phyloP scores from a whole-genome alignment of 2,888 invertebrate genomes.

The Brenthis daphne region DNA sequence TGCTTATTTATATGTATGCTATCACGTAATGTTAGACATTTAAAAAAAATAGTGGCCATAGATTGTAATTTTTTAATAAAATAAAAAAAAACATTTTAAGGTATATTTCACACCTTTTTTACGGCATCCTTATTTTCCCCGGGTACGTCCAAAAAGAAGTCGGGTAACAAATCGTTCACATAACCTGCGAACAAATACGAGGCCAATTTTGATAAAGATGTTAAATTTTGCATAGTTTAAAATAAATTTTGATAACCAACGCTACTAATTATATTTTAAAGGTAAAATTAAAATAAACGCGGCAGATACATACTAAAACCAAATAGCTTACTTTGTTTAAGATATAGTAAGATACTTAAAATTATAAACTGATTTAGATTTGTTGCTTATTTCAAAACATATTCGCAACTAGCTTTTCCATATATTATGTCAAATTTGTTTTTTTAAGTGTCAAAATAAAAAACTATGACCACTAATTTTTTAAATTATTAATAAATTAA shows the following conservation, averaged over 20 bases:
- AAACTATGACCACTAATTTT: too few species aligned
- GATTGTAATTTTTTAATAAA: conserved; percentile 20
- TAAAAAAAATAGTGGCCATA: conserved; percentile 53
- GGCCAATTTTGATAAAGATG: conserved; percentile 15
- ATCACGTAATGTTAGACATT: conserved; percentile 15
- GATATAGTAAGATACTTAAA: too few species aligned
- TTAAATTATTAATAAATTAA: too few species aligned
- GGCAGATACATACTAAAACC: too few species aligned
- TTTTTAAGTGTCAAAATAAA: too few species aligned
- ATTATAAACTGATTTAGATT: too few species aligned
- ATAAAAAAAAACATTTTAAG: conserved; percentile 28
- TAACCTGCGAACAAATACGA: conserved; percentile 79
- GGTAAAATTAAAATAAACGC: not conserved
- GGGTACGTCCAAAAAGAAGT: conserved; percentile 90
- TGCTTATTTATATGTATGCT: not conserved
- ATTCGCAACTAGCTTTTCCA: too few species aligned
- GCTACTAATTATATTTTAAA: not conserved
- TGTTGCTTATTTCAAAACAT: too few species aligned
- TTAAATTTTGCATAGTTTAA: not conserved
- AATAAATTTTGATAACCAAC: not conserved
- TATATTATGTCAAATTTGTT: too few species aligned
- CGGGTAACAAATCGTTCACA: conserved; percentile 87
- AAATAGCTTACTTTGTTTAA: too few species aligned
- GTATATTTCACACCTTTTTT: conserved; percentile 61
- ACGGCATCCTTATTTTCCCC: conserved; percentile 48